Evolutionary conservation across 2,113 vertebrate genomes (phyloP).

Genomic region (Condylura cristata): DNA sequence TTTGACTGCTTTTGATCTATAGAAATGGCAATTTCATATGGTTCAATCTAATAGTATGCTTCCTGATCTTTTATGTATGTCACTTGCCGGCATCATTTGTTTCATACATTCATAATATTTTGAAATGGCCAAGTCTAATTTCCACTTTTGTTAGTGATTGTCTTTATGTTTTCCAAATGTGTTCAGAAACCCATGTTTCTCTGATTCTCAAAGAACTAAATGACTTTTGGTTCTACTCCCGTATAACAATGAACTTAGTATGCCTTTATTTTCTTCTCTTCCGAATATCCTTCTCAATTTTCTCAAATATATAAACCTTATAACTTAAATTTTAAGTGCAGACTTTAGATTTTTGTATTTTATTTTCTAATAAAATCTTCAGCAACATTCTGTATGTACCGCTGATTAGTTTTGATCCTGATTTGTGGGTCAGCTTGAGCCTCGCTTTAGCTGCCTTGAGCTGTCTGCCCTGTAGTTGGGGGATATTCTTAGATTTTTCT

Average conservation of each 20-base stretch:
- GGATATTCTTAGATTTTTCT: not conserved
- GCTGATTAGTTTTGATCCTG: not conserved
- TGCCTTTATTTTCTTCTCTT: not conserved
- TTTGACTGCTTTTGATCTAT: not conserved
- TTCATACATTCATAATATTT: not conserved
- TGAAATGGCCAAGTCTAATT: not conserved
- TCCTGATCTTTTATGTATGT: not conserved
- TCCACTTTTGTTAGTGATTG: not conserved
- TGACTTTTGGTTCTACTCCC: not conserved
- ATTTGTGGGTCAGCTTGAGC: not conserved
- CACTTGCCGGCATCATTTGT: not conserved
- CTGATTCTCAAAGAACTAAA: conserved; percentile 13
- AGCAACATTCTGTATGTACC: not conserved
- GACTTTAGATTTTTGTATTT: not conserved
- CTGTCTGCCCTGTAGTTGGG: not conserved
- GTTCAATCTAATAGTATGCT: not conserved
- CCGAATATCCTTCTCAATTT: not conserved
- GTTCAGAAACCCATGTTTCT: not conserved
- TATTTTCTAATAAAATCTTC: not conserved
- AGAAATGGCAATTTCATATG: not conserved
- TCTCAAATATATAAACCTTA: not conserved
- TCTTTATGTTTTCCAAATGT: conserved; percentile 12
- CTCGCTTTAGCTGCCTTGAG: not conserved
- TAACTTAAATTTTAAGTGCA: not conserved
- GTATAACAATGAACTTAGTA: not conserved